Evolutionary conservation across 1,140 invertebrate genomes (phyloP), one percentile per base, ranked within the genome.

Genomic region (Trypoxylus dichotomus): DNA sequence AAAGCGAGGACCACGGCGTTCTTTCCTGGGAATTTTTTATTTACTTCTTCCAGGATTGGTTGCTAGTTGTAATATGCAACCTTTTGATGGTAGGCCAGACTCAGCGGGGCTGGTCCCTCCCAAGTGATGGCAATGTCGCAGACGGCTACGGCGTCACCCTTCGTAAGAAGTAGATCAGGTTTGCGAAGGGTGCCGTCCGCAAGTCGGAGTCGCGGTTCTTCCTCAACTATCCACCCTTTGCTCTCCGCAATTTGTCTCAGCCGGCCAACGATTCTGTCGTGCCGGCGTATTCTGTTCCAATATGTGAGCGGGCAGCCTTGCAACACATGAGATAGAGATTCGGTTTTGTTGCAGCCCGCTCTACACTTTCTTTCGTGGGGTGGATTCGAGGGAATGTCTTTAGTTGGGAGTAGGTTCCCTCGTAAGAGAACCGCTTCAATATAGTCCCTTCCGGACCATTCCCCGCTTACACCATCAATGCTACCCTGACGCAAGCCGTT

Each of bases 161-260:
- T 68, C 11, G 25, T 3, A 3, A 80, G 13, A 13, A 79, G 0
- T 1, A 80, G 63, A 41, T 80, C 79, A 2, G 79, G 77, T n/a
- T 76, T 80, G 15, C 37, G 21, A 1, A 77, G 21, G 8, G 42
- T 8, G 7, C 78, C 76, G 25, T 79, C 78, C 6, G 76, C 11
- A 21, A 32, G 19, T 1, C 78, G 75, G 24, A 79, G 41, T 3
- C 72, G 24, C 25, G 73, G 79, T 54, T 80, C 78, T 13, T 60
- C 76, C 32, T 79, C 54, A 10, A 77, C 72, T 0, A 43, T 19
- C 79, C 78, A 80, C 5, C 90, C 90, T 89, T 88, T 89, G 87
- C 91, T 92, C 90, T 90, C 91, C 90, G 90, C 91, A 90, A 92
- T 19, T 5, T 63, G 1, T 8, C 3, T 3, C 11, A 47, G 43